Conservation (phyloP, 2,888 invertebrate genomes). For the Diarsia rubi region DNA sequence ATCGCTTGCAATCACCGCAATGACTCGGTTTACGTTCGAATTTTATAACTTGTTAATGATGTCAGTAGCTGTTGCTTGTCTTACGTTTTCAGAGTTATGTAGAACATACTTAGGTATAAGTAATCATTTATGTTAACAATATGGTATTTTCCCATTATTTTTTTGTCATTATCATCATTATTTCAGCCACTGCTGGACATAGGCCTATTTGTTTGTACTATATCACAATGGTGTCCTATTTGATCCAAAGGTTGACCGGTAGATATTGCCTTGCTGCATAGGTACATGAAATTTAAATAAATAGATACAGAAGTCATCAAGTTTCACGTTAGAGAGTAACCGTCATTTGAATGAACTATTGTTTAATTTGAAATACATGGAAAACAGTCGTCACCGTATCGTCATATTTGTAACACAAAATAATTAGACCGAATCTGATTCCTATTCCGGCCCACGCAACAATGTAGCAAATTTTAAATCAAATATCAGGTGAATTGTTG, state of each 20-base stretch:
- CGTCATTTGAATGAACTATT: neutral
- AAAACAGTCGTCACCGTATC: neutral
- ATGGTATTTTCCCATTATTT: no score
- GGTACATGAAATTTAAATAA: no score
- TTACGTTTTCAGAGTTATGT: neutral
- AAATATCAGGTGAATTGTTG: constrained; percentile 50
- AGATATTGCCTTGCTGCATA: no score
- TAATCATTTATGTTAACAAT: no score
- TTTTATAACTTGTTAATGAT: constrained; percentile 46
- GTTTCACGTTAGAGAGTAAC: neutral
- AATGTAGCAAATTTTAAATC: constrained; percentile 43
- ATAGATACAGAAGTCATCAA: neutral
- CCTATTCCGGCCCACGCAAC: constrained; percentile 6
- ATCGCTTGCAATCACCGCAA: constrained; percentile 35
- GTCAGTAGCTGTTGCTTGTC: constrained; percentile 4
- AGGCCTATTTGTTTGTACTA: no score
- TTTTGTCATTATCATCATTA: no score
- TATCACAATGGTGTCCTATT: no score
- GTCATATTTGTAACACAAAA: neutral
- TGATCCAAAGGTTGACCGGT: no score
- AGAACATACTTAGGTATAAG: neutral
- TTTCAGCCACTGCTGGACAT: no score
- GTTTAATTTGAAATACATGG: neutral
- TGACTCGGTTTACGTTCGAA: constrained; percentile 33
- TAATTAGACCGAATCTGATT: constrained; percentile 10